phyloP scores from a whole-genome alignment of 1,140 invertebrate species.

The Marisa cornuarietis region DNA sequence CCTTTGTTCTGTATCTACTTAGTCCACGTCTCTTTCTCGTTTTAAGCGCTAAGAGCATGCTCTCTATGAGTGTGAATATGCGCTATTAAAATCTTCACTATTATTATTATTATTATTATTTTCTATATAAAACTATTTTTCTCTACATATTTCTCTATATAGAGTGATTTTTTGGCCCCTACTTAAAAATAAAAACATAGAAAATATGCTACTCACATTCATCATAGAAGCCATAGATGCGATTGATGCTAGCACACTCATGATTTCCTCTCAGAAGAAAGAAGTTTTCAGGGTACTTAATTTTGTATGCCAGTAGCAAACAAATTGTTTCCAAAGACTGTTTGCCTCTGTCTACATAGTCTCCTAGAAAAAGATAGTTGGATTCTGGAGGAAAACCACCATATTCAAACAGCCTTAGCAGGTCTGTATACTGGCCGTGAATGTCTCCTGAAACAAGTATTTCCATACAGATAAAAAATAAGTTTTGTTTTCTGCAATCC shows the following conservation, averaged over 20 bases:
- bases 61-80: too few species aligned
- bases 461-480: too few species aligned
- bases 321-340: slow-evolving; percentile 71
- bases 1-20: too few species aligned
- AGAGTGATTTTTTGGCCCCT: too few species aligned
- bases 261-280: slow-evolving; percentile 77
- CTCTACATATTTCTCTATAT: too few species aligned
- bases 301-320: slow-evolving; percentile 66
- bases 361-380: slow-evolving; percentile 70
- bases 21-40: too few species aligned
- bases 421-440: slow-evolving; percentile 72
- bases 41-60: too few species aligned
- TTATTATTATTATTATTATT: too few species aligned
- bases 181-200: too few species aligned
- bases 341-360: slow-evolving; percentile 72
- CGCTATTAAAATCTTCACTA: too few species aligned
- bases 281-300: slow-evolving; percentile 73
- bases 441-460: slow-evolving; percentile 70
- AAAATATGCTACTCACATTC: slow-evolving; percentile 59
- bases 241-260: slow-evolving; percentile 75
- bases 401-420: slow-evolving; percentile 71
- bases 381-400: slow-evolving; percentile 72
- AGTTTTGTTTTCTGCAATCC: too few species aligned
- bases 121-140: too few species aligned
- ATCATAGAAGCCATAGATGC: slow-evolving; percentile 72